phyloP scores from a whole-genome alignment of 2,113 vertebrate species.

The Tylochromis polylepis region DNA sequence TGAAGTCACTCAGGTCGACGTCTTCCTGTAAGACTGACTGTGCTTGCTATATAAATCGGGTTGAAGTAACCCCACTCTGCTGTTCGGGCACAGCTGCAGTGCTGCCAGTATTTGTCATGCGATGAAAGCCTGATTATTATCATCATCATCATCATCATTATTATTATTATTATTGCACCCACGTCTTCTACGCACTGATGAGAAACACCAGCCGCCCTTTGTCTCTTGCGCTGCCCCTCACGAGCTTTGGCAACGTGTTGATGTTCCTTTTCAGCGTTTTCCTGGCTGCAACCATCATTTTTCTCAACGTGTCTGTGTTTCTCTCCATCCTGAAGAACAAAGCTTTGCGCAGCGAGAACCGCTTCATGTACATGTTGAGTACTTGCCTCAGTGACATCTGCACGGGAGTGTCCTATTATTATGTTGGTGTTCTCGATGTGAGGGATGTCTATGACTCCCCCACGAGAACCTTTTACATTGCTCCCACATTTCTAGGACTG shows the following conservation, averaged over 20 bases:
- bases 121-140: background rate
- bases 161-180: background rate
- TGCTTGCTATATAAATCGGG: slow-evolving; percentile 3
- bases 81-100: background rate
- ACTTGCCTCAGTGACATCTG: slow-evolving; percentile 76
- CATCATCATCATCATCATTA: no score
- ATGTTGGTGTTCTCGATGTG: slow-evolving; percentile 68
- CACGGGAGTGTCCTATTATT: slow-evolving; percentile 73
- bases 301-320: slow-evolving; percentile 68
- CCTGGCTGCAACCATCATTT: slow-evolving; percentile 60
- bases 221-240: slow-evolving; percentile 59
- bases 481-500: slow-evolving; percentile 71
- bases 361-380: slow-evolving; percentile 80
- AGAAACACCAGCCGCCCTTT: slow-evolving; percentile 34
- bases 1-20: background rate
- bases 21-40: background rate
- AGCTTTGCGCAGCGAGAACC: slow-evolving; percentile 68
- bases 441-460: slow-evolving; percentile 58
- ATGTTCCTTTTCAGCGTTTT: slow-evolving; percentile 66
- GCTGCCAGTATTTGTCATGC: background rate
- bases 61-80: background rate
- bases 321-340: slow-evolving; percentile 61
- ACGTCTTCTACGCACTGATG: slow-evolving; percentile 30
- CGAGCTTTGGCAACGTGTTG: slow-evolving; percentile 67
- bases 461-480: slow-evolving; percentile 64